Base-by-base conservation (phyloP, 2,113 vertebrate genomes). In the Aspiorhynchus laticeps region DNA sequence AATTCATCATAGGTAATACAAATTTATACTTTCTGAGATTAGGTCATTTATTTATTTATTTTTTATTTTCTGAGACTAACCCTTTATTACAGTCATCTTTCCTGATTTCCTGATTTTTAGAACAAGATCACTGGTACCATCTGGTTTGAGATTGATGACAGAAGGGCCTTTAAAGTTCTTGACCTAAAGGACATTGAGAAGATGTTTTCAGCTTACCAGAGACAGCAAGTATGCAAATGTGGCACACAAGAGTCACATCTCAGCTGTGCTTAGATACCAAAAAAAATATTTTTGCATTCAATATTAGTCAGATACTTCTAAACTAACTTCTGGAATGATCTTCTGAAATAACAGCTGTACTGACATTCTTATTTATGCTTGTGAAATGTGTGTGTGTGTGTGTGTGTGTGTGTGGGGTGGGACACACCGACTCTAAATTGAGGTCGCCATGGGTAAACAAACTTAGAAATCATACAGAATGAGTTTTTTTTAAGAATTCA, bases 131-230 rank as follows among this genome's bases (percentile, higher is more conserved):
- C 95, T 46, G 96, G 96, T 82, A 98, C 98, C 24, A 96, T 99
- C 85, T 99, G 98, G 98, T 96, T 96, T 85, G 97, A 98, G 83
- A 97, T 99, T 5, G 98, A 99, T 89, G 98, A 99, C 93, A 93
- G 96, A 88, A 95, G 93, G 90, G 96, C 97, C 31, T 99, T 98
- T 93, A 97, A 96, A 91, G 94, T 97, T 33, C 92, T 99, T 53
- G 98, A 99, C 91, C 95, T 99, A 83, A 96, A 98, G 89, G 98
- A 99, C 91, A 98, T 99, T 87, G 98, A 99, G 92, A 98, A 98
- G 93, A 99, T 98, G 97, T 99, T 99, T 90, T 99, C 98, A 0
- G 98, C 98, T 0, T 99, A 99, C 93, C 98, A 99, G 92, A 97
- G 97, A 93, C 98, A 93, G 74, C 95, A 95, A 93, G 95, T 95